A percentile compares a stretch with the other conserved stretches of the same genome.
phyloP scores from a whole-genome alignment of 2,888 invertebrate species.

The Microctonus aethiopoides region DNA sequence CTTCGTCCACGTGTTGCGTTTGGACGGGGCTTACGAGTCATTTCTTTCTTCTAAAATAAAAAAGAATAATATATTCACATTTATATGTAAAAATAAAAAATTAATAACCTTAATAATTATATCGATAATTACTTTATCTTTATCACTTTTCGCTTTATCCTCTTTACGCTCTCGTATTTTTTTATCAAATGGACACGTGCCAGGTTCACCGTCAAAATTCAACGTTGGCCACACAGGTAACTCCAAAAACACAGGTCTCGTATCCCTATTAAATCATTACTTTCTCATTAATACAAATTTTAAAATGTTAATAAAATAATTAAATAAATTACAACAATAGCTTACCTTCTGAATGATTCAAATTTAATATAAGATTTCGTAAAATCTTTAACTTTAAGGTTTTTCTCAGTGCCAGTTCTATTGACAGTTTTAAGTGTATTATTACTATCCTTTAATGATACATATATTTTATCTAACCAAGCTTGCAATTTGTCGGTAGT shows the following conservation, averaged over 20 bases:
- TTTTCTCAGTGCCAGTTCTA: conserved; percentile 49
- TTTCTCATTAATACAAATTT: not conserved
- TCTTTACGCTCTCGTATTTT: conserved; percentile 55
- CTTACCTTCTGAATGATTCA: conserved; percentile 76
- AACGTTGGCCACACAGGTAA: conserved; percentile 75
- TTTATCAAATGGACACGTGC: conserved; percentile 64
- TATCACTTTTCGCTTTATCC: conserved; percentile 58
- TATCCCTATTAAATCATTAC: conserved; percentile 65
- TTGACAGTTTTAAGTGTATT: conserved; percentile 46
- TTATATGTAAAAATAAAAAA: not conserved
- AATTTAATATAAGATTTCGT: conserved; percentile 80
- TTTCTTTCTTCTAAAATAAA: conserved; percentile 60
- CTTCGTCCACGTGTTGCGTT: conserved; percentile 62
- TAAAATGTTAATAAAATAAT: not conserved
- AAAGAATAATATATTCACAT: conserved; percentile 6
- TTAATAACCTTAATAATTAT: not conserved
- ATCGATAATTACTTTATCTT: conserved; percentile 55
- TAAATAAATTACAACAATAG: not conserved
- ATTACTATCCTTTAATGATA: conserved; percentile 67
- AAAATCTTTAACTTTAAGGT: conserved; percentile 71
- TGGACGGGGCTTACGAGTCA: conserved; percentile 67
- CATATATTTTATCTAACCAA: conserved; percentile 76
- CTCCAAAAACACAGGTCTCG: conserved; percentile 74
- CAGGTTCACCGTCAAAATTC: conserved; percentile 65
- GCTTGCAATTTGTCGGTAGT: conserved; percentile 67